Evolutionary conservation across 2,797 vertebrate genomes (phyloP).

Genomic region (Spea hammondii): DNA sequence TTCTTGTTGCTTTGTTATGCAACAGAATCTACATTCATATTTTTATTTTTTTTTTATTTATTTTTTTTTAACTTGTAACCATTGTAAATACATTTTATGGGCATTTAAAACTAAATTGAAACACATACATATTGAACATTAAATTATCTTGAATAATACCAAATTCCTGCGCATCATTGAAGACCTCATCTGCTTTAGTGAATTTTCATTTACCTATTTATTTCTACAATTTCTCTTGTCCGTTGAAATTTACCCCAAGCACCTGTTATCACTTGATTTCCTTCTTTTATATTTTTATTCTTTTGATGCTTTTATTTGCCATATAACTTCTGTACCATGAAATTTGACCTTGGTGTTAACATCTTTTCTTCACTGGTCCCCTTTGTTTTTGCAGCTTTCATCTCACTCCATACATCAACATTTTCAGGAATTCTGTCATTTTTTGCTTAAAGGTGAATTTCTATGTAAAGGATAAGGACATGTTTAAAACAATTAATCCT

Average conservation of each 20-base stretch:
- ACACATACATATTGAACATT: too few species aligned
- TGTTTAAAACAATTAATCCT: not conserved
- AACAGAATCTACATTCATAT: too few species aligned
- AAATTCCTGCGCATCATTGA: not conserved
- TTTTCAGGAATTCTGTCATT: slow-evolving; percentile 57
- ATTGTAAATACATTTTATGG: too few species aligned
- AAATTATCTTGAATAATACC: too few species aligned
- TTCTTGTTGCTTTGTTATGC: too few species aligned
- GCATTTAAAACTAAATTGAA: too few species aligned
- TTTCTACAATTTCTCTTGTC: slow-evolving; percentile 59
- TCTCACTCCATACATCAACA: slow-evolving; percentile 60
- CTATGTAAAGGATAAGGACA: slow-evolving; percentile 55
- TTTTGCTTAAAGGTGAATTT: slow-evolving; percentile 52
- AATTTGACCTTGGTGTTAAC: slow-evolving; percentile 58
- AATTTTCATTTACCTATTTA: slow-evolving; percentile 59
- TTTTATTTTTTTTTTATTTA: too few species aligned
- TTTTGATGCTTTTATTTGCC: slow-evolving; percentile 57
- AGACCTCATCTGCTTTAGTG: slow-evolving; percentile 40
- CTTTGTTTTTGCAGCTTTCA: slow-evolving; percentile 58
- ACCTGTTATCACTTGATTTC: slow-evolving; percentile 59
- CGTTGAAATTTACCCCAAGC: slow-evolving; percentile 55
- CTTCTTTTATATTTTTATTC: slow-evolving; percentile 58
- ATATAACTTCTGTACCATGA: slow-evolving; percentile 53
- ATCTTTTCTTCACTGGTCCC: slow-evolving; percentile 48
- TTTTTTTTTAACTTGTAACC: too few species aligned